Conservation (phyloP, 2,797 vertebrate species). For the Cyprinella venusta region DNA sequence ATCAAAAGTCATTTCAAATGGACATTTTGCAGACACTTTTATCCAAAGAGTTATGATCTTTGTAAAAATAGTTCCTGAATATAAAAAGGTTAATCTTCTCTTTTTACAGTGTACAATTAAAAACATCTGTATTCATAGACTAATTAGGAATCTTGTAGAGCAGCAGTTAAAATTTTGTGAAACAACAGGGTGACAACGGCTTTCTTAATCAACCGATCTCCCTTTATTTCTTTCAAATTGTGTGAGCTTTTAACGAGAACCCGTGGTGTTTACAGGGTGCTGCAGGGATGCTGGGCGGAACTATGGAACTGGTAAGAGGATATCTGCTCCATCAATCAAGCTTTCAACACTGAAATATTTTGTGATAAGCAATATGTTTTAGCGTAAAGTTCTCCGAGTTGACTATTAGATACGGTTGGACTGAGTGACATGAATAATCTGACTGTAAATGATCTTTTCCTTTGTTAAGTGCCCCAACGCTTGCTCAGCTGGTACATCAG, state of each 20-base stretch:
- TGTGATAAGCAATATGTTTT: not conserved
- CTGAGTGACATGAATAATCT: not conserved
- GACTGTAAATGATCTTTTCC: conserved; percentile 31
- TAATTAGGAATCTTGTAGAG: not conserved
- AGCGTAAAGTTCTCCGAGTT: not conserved
- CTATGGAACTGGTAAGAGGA: conserved; percentile 75
- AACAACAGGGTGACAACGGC: conserved; percentile 7
- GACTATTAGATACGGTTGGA: not conserved
- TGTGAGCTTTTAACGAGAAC: not conserved
- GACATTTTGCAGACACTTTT: not conserved
- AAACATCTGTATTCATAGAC: not conserved
- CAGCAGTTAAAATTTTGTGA: not conserved
- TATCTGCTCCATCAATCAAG: not conserved
- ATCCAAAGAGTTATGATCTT: not conserved
- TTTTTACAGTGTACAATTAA: not conserved
- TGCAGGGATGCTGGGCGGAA: conserved; percentile 73
- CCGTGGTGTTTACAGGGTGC: conserved; percentile 72
- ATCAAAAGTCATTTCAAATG: not conserved
- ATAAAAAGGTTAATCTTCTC: not conserved
- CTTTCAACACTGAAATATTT: not conserved
- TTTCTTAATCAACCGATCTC: conserved; percentile 8
- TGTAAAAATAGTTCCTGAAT: not conserved
- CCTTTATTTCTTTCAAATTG: not conserved
- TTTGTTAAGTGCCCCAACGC: conserved; percentile 88
- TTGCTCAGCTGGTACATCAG: conserved; percentile 87